Evolutionary conservation across 2,113 vertebrate species (phyloP).

Genomic region (Neotoma lepida): DNA sequence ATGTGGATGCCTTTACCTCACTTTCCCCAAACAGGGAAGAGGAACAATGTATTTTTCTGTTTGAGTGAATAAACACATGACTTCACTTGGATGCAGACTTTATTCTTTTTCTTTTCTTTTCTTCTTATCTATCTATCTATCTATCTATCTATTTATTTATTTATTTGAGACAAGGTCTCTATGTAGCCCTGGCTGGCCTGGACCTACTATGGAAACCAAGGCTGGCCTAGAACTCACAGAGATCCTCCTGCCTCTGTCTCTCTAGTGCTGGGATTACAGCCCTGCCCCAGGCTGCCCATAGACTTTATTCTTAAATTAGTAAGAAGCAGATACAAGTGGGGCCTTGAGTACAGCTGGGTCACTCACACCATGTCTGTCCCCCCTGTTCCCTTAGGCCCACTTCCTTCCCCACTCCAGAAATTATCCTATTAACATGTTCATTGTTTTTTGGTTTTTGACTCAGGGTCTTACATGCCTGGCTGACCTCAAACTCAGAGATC

Average conservation of each 20-base stretch:
- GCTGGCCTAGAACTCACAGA: not conserved
- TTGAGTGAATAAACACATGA: not conserved
- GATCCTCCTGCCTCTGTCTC: not conserved
- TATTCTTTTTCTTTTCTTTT: not conserved
- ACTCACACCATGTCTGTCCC: not conserved
- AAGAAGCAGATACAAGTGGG: not conserved
- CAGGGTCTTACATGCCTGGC: not conserved
- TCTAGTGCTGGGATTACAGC: not conserved
- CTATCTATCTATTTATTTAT: not conserved
- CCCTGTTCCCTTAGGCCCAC: not conserved
- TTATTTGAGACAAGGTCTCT: not conserved
- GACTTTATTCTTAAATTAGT: not conserved
- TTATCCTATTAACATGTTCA: not conserved
- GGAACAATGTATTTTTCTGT: not conserved
- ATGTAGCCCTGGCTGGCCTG: not conserved
- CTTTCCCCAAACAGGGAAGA: conserved; percentile 2
- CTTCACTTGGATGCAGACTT: not conserved
- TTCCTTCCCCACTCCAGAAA: not conserved
- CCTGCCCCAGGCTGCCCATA: not conserved
- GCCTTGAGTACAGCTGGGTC: not conserved
- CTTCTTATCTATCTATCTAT: not conserved
- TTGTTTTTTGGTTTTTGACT: not conserved
- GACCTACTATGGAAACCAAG: too few species aligned
- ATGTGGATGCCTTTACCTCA: not conserved
- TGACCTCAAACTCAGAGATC: not conserved